Evolutionary conservation across 2,797 vertebrate genomes (phyloP).

Genomic region (Uromys caudimaculatus): DNA sequence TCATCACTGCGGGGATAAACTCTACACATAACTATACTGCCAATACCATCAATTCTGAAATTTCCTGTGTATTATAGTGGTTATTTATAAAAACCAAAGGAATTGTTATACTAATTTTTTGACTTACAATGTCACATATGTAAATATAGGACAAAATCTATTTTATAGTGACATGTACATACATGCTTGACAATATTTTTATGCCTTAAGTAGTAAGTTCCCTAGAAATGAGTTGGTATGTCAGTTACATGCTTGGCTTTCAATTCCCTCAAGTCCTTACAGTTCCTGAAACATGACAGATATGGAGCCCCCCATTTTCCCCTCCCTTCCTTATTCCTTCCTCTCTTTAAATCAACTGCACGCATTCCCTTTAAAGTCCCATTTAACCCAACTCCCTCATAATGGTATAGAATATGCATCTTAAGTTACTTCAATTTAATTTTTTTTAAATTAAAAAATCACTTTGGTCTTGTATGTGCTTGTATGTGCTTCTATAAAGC

Average conservation of each 20-base stretch:
- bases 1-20: not conserved
- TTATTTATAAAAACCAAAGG: not conserved
- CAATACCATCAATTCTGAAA: not conserved
- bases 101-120: not conserved
- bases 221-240: not conserved
- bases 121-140: not conserved
- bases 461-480: not conserved
- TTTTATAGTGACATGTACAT: not conserved
- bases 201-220: not conserved
- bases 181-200: not conserved
- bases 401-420: not conserved
- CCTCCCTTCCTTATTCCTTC: not conserved
- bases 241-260: not conserved
- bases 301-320: not conserved
- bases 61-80: not conserved
- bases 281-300: not conserved
- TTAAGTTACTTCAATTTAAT: not conserved
- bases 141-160: not conserved
- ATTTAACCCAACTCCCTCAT: not conserved
- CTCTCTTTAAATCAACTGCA: not conserved
- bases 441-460: not conserved
- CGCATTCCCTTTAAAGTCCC: not conserved
- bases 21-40: not conserved
- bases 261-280: not conserved
- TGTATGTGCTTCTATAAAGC: not conserved